Evolutionary conservation across 2,888 invertebrate genomes (phyloP), one percentile per base, ranked within the genome.

Genomic region (Ormyrus thymus): DNA sequence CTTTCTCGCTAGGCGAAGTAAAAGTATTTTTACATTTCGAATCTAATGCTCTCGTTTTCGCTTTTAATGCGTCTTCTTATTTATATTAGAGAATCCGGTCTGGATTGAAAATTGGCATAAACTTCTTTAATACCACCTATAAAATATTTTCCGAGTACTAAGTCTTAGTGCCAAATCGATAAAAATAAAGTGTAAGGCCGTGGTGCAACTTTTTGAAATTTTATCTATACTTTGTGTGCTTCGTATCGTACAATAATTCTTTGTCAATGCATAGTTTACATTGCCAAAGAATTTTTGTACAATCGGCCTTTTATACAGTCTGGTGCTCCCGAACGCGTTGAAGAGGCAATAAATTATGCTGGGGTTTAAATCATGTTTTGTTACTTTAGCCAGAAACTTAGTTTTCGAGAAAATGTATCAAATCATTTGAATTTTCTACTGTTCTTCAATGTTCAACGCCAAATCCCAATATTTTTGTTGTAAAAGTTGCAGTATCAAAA

Each of bases 161-260:
- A 70, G 56, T 43, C 15, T 43, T 15, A 45, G 59, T 79, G 69
- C 74, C 69, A 79, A 79, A 79, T 75, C 65, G 74, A 79, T 76
- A 79, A 75, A 74, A 75, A 75, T 65, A 71, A 66, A 59, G 61
- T 61, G 7, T 10, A 58, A 7, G 2, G 7, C n/a, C 0, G 45
- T 53, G 48, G 6, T 46, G 73, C 56, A 73, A 62, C 56, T 69
- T 69, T 56, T 51, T 58, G 50, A 62, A 74, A 78, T 56, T 29
- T 69, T 1, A n/a, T 11, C 13, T 56, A 46, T 62, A 48, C 13
- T 45, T 9, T 45, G 5, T 29, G 29, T 29, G 29, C 29, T 29
- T 29, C 29, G n/a, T 29, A 29, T 29, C 29, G 1, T 3, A 29
- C 29, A 29, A 29, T 29, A 29, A 29, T 29, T 29, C 29, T 29